phyloP scores from a whole-genome alignment of 2,888 invertebrate species.

The Drosophila tanythrix region DNA sequence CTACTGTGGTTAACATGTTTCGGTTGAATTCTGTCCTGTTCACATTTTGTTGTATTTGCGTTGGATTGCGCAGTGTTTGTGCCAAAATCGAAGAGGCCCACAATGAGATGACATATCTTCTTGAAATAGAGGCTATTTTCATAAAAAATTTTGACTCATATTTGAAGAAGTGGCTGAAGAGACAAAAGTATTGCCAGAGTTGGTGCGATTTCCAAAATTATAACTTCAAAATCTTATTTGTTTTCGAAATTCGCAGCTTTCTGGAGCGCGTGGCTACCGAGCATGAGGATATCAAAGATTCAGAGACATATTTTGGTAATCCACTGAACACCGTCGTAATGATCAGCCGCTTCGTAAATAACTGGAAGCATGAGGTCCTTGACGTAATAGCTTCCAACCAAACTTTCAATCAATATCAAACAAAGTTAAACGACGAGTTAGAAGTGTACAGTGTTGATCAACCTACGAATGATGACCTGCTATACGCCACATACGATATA shows the following conservation, averaged over 20 bases:
- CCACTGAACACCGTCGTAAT: slow-evolving; percentile 64
- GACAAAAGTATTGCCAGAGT: slow-evolving; percentile 43
- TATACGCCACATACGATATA: slow-evolving; percentile 95
- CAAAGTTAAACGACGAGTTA: background rate
- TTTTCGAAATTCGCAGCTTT: slow-evolving; percentile 31
- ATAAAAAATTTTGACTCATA: slow-evolving; percentile 50
- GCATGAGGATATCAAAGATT: slow-evolving; percentile 17
- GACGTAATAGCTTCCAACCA: slow-evolving; percentile 30
- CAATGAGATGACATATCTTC: slow-evolving; percentile 19
- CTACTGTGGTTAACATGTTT: slow-evolving; percentile 41
- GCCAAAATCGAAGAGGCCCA: slow-evolving; percentile 8
- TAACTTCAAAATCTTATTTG: background rate
- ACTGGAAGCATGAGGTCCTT: slow-evolving; percentile 64
- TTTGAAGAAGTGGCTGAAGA: slow-evolving; percentile 25
- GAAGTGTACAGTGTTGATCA: background rate
- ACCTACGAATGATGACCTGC: slow-evolving; percentile 91
- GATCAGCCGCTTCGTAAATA: slow-evolving; percentile 61
- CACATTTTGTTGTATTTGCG: background rate
- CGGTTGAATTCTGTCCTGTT: slow-evolving; percentile 5
- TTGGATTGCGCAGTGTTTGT: background rate
- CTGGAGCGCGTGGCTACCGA: slow-evolving; percentile 33
- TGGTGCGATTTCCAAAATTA: background rate
- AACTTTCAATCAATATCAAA: slow-evolving; percentile 11
- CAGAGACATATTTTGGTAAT: slow-evolving; percentile 54
- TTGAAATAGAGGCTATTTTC: slow-evolving; percentile 44